phyloP scores from a whole-genome alignment of 2,888 invertebrate genomes.

The Amphiduros pacificus region DNA sequence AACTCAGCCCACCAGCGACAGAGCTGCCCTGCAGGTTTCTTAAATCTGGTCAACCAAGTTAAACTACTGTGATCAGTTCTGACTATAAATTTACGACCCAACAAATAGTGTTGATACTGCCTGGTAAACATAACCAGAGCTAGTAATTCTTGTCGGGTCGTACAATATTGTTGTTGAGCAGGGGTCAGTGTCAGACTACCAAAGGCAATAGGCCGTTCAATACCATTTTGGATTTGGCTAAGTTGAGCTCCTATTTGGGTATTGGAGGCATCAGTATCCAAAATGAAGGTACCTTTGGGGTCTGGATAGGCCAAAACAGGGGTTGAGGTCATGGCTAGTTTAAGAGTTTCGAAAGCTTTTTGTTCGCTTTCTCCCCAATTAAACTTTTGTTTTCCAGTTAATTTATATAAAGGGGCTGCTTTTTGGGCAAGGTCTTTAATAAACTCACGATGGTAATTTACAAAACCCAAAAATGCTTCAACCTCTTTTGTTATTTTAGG shows the following conservation, averaged over 20 bases:
- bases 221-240: neutral
- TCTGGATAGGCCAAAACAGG: too few relatives aligned
- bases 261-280: conserved; percentile 3
- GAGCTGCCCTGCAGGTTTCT: neutral
- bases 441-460: too few relatives aligned
- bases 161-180: neutral
- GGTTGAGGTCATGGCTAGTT: too few relatives aligned
- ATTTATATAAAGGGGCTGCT: too few relatives aligned
- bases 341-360: too few relatives aligned
- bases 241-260: neutral
- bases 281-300: neutral
- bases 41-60: neutral
- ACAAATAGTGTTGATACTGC: neutral
- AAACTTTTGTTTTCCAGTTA: neutral
- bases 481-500: too few relatives aligned
- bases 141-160: neutral
- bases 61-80: neutral
- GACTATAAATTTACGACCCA: neutral
- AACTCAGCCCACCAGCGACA: neutral
- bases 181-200: neutral
- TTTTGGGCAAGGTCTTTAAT: too few relatives aligned
- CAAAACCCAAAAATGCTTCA: too few relatives aligned
- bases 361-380: too few relatives aligned
- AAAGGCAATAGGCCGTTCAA: neutral
- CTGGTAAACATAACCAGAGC: neutral